Conservation (phyloP, 2,797 vertebrate genomes). For the Aphelocoma californica region DNA sequence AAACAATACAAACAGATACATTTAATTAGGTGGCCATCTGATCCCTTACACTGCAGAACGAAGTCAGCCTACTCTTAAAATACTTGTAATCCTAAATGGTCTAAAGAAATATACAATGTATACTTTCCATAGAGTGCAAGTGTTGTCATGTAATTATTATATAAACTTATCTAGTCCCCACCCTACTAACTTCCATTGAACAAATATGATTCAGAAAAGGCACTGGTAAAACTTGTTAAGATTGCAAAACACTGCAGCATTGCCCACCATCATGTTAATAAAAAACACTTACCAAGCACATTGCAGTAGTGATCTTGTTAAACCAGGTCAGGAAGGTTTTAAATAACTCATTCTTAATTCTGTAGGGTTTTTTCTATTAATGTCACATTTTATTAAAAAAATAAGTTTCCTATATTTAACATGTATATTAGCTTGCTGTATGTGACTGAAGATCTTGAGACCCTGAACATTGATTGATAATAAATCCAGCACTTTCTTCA, state of each 20-base stretch:
- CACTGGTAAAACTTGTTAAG: not conserved
- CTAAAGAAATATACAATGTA: constrained; percentile 1
- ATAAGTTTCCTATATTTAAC: constrained; percentile 64
- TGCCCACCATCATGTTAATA: not conserved
- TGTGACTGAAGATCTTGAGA: constrained; percentile 43
- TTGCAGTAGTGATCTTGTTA: not conserved
- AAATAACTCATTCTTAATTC: constrained; percentile 65
- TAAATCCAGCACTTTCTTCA: constrained; percentile 66
- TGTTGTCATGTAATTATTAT: not conserved
- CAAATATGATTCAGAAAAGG: not conserved
- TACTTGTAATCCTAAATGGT: constrained; percentile 15
- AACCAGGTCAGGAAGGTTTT: constrained; percentile 7
- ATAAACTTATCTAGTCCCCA: not conserved
- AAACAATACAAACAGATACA: constrained; percentile 74
- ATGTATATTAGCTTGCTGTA: constrained; percentile 51
- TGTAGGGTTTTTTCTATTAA: constrained; percentile 45
- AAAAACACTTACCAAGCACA: not conserved
- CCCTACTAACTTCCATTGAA: not conserved
- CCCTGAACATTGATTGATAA: constrained; percentile 59
- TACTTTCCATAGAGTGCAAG: not conserved
- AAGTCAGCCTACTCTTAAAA: constrained; percentile 33
- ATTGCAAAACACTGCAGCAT: not conserved
- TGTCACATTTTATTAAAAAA: constrained; percentile 70
- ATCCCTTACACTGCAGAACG: constrained; percentile 46
- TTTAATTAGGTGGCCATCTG: constrained; percentile 74